Conservation (phyloP, 2,888 invertebrate species). For the Rhynchonema sp. region DNA sequence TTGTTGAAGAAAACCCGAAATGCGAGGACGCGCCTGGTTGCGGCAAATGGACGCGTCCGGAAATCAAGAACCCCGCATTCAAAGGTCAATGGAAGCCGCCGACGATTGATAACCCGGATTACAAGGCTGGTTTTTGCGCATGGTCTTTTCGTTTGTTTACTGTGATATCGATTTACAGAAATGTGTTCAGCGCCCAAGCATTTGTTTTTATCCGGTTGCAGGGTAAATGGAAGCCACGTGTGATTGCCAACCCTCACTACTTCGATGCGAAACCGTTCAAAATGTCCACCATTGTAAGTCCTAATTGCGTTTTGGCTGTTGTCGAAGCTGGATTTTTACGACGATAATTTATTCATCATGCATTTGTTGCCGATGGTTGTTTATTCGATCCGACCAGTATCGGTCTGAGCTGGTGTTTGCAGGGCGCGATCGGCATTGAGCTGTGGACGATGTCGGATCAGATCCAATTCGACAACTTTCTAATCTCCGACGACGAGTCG, state of each 20-base stretch:
- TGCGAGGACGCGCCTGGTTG: conserved; percentile 66
- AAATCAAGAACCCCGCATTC: conserved; percentile 73
- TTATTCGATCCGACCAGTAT: too few relatives aligned
- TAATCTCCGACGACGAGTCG: conserved; percentile 60
- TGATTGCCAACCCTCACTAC: conserved; percentile 73
- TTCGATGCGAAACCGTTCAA: conserved; percentile 69
- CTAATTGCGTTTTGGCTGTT: neutral
- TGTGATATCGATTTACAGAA: conserved; percentile 1
- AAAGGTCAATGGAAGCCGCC: conserved; percentile 76
- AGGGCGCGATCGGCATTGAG: conserved; percentile 85
- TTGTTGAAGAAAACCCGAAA: conserved; percentile 45
- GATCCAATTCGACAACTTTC: conserved; percentile 82
- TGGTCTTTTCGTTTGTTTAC: neutral
- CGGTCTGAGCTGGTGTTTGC: too few relatives aligned
- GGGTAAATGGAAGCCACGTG: conserved; percentile 41
- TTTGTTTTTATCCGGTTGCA: conserved; percentile 14
- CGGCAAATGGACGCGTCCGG: conserved; percentile 66
- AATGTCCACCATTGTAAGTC: conserved; percentile 71
- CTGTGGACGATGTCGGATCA: conserved; percentile 93
- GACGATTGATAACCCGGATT: conserved; percentile 37
- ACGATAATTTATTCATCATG: too few relatives aligned
- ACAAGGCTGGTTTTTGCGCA: conserved; percentile 32
- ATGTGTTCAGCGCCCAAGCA: too few relatives aligned
- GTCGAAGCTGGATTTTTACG: neutral
- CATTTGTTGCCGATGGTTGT: neutral